Evolutionary conservation across 1,140 invertebrate genomes (phyloP), one percentile per base, ranked within the genome.

Genomic region (Brachystomella parvula): DNA sequence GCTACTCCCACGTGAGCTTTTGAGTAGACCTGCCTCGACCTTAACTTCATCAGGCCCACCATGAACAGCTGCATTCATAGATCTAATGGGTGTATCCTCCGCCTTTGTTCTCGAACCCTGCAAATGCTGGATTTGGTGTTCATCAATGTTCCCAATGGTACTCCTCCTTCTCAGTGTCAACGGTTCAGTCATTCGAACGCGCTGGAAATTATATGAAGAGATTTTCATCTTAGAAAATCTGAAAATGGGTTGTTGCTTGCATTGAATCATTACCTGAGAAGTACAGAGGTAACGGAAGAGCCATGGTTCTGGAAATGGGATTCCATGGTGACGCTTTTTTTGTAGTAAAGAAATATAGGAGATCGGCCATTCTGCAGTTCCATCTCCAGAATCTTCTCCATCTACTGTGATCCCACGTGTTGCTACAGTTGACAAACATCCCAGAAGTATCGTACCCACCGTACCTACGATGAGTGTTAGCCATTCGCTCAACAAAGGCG

Each of bases 241-340:
- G 35, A 39, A 19, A n/a, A n/a, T n/a, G n/a, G n/a, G n/a, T n/a
- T n/a, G n/a, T n/a, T n/a, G n/a, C n/a, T n/a, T n/a, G n/a, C n/a
- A n/a, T n/a, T n/a, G n/a, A n/a, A n/a, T n/a, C 39, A 9, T 47
- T 53, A 68, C 70, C 64, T 71, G 70, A 9, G 64, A 33, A 26
- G 70, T 67, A 35, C 70, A 71, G 12, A 69, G 59, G 31, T 58
- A 65, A 53, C 70, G 33, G 47, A 64, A 69, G 2, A 71, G 6
- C 67, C 71, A 69, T 29, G 67, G 71, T 58, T 69, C 67, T 9
- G 71, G 67, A 57, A 69, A 67, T 28, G 67, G 60, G 32, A 66
- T 53, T 49, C 63, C 63, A 35, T 58, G 32, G 56, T 53, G 24
- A 39, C 26, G 24, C 44, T 53, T 47, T 44, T 62, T 53, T 26